Conservation (phyloP, 2,113 vertebrate genomes). For the Hyperopisus bebe region DNA sequence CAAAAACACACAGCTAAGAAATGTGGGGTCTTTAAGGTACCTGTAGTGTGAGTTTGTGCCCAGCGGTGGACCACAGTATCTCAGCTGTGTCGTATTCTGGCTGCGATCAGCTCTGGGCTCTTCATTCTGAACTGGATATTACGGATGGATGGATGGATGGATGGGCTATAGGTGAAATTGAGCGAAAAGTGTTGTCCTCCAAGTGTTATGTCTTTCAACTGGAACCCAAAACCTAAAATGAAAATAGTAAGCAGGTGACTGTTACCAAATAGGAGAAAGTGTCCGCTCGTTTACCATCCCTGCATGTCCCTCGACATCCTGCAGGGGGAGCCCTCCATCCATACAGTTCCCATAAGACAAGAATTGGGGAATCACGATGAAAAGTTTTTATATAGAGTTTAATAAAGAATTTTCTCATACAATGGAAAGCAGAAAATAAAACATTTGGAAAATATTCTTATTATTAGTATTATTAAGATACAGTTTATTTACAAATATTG, state of each 20-base stretch:
- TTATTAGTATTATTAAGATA: neutral
- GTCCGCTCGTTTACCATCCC: neutral
- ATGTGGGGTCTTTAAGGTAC: neutral
- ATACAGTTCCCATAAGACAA: neutral
- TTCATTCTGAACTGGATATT: neutral
- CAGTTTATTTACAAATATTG: neutral
- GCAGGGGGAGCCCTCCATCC: neutral
- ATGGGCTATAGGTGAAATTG: neutral
- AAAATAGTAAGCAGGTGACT: neutral
- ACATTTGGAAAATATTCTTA: neutral
- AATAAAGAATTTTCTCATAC: neutral
- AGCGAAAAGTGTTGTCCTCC: neutral
- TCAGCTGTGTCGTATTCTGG: neutral
- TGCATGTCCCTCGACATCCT: neutral
- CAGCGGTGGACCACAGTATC: neutral
- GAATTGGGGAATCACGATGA: neutral
- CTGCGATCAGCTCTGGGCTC: neutral
- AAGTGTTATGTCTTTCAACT: neutral
- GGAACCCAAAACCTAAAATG: neutral
- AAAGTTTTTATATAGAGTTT: neutral
- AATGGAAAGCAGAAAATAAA: neutral
- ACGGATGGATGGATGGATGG: neutral
- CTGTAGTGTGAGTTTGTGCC: neutral
- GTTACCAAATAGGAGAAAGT: neutral
- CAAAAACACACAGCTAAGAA: neutral